Conservation (phyloP, 2,888 invertebrate genomes). For the Prosapia bicincta region DNA sequence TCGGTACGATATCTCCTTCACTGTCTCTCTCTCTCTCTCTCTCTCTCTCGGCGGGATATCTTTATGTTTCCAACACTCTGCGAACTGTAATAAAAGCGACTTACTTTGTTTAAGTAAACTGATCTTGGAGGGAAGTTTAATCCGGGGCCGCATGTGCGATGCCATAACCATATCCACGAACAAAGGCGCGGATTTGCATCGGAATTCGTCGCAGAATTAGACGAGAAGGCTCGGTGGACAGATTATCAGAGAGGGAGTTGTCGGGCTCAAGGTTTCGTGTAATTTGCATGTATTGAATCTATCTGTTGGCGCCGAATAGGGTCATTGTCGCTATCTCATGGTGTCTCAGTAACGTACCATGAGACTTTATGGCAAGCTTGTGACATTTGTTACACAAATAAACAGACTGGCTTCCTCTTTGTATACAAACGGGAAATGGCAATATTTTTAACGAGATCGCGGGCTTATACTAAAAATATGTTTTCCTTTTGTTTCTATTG, state of each 20-base stretch:
- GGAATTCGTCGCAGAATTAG: conserved; percentile 13
- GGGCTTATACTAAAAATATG: no score
- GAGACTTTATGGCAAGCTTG: no score
- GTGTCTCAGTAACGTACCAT: no score
- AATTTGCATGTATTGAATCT: neutral
- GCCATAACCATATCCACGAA: neutral
- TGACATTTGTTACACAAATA: no score
- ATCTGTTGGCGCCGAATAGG: neutral
- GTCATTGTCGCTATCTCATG: neutral
- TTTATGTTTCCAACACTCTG: neutral
- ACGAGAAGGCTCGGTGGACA: neutral
- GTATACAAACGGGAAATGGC: no score
- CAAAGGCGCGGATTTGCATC: conserved; percentile 17
- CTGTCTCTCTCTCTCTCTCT: no score
- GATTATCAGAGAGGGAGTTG: neutral
- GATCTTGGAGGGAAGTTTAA: neutral
- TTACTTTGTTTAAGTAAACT: neutral
- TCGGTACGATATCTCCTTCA: no score
- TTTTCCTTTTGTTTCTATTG: no score
- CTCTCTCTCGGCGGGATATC: neutral
- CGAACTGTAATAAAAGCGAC: neutral
- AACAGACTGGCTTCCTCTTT: no score
- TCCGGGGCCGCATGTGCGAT: neutral
- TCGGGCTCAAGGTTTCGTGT: neutral
- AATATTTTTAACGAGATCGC: no score